These are phyloP conservation scores for Maccullochella peelii DNA, from an alignment of 2,113 vertebrate genomes.

Conservation along the genomic window DNA sequence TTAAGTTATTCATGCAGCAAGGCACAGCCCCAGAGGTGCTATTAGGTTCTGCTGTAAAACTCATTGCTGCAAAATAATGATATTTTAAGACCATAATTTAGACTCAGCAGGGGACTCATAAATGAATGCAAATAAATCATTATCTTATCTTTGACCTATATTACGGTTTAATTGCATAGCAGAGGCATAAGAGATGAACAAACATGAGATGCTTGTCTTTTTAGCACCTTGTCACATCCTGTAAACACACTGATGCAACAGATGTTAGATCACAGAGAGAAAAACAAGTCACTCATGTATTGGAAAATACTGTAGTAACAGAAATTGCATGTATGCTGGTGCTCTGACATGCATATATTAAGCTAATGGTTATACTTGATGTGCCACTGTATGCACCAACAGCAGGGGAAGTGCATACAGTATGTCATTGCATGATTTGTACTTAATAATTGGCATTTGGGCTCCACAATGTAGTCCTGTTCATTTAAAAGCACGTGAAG, in stretches of 20 bases:
- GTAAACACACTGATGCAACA: not conserved
- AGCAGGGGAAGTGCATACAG: too few species aligned
- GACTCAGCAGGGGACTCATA: conserved; percentile 37
- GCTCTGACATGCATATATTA: conserved; percentile 6
- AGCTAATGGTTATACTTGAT: not conserved
- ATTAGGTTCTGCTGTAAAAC: conserved; percentile 31
- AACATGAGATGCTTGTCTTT: not conserved
- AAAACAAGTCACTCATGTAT: not conserved
- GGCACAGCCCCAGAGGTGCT: conserved; percentile 21
- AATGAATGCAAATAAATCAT: conserved; percentile 49
- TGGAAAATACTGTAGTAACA: not conserved
- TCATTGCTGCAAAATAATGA: conserved; percentile 48
- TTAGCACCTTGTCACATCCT: conserved; percentile 8
- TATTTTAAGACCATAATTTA: conserved; percentile 42
- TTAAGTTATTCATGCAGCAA: conserved; percentile 26
- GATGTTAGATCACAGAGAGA: not conserved
- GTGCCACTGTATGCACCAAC: not conserved
- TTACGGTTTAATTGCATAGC: conserved; percentile 31
- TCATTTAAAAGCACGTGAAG: not conserved
- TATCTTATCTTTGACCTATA: conserved; percentile 53
- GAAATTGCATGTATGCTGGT: not conserved
- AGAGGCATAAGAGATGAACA: conserved; percentile 17
- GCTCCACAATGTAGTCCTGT: not conserved
- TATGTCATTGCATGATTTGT: not conserved
- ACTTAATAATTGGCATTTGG: not conserved